phyloP scores from a whole-genome alignment of 2,113 vertebrate genomes.

The Aphyosemion australe region DNA sequence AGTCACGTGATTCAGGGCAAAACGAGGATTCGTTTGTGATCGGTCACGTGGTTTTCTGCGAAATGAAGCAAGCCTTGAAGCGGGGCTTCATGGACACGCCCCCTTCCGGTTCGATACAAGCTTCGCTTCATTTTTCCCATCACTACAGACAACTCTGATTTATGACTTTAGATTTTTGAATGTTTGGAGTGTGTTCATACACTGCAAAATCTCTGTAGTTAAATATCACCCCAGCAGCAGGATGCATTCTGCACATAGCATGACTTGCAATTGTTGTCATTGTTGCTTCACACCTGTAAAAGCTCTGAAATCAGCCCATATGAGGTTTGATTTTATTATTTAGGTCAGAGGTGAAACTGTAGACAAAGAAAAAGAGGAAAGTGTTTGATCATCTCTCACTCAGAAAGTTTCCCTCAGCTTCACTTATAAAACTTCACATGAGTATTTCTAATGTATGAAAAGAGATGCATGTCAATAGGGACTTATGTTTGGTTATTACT shows the following conservation, averaged over 20 bases:
- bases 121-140: too few species aligned
- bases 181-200: constrained; percentile 23
- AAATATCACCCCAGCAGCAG: constrained; percentile 12
- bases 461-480: constrained; percentile 19
- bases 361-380: not conserved
- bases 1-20: too few species aligned
- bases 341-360: not conserved
- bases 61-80: too few species aligned
- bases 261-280: constrained; percentile 1
- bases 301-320: not conserved
- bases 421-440: constrained; percentile 13
- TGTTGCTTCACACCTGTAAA: not conserved
- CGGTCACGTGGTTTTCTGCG: too few species aligned
- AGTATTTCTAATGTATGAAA: constrained; percentile 27
- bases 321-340: not conserved
- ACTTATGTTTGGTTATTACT: constrained; percentile 6
- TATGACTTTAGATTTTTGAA: not conserved
- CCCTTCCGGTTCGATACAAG: too few species aligned
- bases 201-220: constrained; percentile 43
- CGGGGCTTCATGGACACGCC: too few species aligned
- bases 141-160: too few species aligned
- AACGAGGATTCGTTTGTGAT: too few species aligned
- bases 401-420: too few species aligned
- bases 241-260: not conserved
- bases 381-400: too few species aligned